Conservation (phyloP, 92 coral and sea anemone genomes). For the Umimayanthus chanpuru region DNA sequence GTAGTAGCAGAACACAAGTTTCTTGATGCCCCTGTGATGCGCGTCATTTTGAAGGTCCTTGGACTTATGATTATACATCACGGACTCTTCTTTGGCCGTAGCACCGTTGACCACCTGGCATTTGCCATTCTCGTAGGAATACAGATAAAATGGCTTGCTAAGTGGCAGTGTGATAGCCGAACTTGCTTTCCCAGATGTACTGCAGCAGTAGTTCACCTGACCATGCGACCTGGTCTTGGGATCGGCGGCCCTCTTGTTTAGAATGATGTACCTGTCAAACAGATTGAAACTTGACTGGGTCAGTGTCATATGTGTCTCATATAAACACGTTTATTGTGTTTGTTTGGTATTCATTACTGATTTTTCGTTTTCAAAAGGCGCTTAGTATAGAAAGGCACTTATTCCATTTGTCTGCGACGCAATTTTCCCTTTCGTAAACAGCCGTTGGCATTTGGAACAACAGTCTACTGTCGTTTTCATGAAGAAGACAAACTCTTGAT, state of each 20-base stretch:
- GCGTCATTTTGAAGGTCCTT: constrained; percentile 57
- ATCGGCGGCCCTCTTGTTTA: constrained; percentile 13
- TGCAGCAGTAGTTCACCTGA: constrained; percentile 78
- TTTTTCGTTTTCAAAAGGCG: no score
- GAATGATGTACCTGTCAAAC: constrained; percentile 22
- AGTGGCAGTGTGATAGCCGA: constrained; percentile 65
- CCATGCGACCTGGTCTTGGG: constrained; percentile 24
- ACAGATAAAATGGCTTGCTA: constrained; percentile 74
- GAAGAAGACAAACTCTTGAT: no score
- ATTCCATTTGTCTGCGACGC: no score
- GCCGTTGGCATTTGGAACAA: no score
- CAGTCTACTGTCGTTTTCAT: no score
- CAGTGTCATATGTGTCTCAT: background rate
- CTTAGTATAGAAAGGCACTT: no score
- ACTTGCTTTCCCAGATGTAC: constrained; percentile 61
- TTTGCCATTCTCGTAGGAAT: constrained; percentile 66
- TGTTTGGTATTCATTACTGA: no score
- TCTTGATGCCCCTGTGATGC: constrained; percentile 56
- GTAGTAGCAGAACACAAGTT: constrained; percentile 75
- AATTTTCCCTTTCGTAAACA: no score
- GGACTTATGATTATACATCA: constrained; percentile 57
- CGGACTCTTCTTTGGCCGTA: constrained; percentile 68
- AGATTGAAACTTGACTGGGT: background rate
- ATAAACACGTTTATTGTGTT: background rate
- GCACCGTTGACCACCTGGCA: constrained; percentile 84